A percentile compares a stretch with the other conserved stretches of the same genome.
phyloP scores from a whole-genome alignment of 2,113 vertebrate species.

The Takifugu flavidus region DNA sequence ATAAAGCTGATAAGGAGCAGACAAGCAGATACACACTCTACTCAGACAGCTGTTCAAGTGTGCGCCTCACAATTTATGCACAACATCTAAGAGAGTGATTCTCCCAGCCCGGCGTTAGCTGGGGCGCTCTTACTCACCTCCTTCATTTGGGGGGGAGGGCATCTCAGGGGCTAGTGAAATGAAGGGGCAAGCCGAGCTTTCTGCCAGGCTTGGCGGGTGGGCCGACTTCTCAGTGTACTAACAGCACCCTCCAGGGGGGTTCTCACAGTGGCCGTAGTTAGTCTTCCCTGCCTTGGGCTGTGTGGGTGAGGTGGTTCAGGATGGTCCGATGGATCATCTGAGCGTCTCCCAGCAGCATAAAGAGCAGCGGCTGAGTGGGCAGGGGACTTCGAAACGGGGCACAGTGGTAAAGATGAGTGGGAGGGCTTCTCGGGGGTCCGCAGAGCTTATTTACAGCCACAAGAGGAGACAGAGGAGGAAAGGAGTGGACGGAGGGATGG shows the following conservation, averaged over 20 bases:
- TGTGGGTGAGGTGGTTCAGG: conserved; percentile 41
- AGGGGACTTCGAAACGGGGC: conserved; percentile 12
- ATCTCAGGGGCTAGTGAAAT: conserved; percentile 74
- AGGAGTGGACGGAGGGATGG: conserved; percentile 41
- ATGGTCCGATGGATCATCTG: conserved; percentile 64
- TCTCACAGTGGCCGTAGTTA: conserved; percentile 44
- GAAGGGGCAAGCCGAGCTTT: conserved; percentile 58
- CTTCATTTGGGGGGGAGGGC: conserved; percentile 92
- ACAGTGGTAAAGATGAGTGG: conserved; percentile 18
- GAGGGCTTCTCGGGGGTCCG: conserved; percentile 44
- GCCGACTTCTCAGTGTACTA: conserved; percentile 57
- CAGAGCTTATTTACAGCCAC: conserved; percentile 56
- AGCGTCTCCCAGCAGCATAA: conserved; percentile 49
- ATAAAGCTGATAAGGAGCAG: conserved; percentile 2
- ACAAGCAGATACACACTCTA: conserved; percentile 3
- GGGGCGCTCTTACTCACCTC: conserved; percentile 77
- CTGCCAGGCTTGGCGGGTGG: conserved; percentile 61
- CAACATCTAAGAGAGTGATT: neutral
- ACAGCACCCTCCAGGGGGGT: conserved; percentile 43
- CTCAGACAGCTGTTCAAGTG: conserved; percentile 4
- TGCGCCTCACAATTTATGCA: neutral
- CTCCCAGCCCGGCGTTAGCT: conserved; percentile 2
- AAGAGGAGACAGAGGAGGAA: conserved; percentile 30
- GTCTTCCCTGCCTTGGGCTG: conserved; percentile 48
- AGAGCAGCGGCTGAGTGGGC: conserved; percentile 35